Conservation (phyloP, 2,888 invertebrate genomes). For the Ashinkailepas kermadecensis region DNA sequence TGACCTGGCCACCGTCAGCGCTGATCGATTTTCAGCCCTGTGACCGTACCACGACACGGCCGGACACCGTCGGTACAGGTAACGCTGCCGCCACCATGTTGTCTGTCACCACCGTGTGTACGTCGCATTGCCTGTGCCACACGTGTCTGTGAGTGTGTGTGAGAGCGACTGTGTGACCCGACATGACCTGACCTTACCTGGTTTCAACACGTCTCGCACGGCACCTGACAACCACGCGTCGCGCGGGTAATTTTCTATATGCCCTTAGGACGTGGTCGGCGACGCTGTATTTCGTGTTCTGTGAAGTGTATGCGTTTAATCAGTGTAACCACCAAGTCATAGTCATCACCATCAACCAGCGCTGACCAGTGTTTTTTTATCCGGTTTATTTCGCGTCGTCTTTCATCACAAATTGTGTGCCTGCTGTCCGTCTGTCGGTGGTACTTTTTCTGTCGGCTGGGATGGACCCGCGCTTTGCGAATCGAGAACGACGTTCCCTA, state of each 20-base stretch:
- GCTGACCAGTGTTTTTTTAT: neutral
- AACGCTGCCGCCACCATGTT: neutral
- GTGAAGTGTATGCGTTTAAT: neutral
- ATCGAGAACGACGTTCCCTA: neutral
- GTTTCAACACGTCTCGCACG: neutral
- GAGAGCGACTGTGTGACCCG: neutral
- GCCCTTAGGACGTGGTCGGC: neutral
- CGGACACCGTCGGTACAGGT: neutral
- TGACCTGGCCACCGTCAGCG: too few species aligned
- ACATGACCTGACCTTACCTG: neutral
- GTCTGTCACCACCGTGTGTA: neutral
- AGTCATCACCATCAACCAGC: neutral
- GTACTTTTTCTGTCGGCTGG: neutral
- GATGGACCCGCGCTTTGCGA: neutral
- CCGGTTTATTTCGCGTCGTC: neutral
- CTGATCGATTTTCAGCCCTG: neutral
- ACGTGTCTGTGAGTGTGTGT: neutral
- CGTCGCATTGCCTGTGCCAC: neutral
- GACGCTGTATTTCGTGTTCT: neutral
- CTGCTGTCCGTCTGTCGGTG: neutral
- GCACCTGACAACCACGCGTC: slow-evolving; percentile 11
- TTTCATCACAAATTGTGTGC: neutral
- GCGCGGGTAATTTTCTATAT: neutral
- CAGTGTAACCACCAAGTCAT: slow-evolving; percentile 13
- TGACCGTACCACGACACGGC: neutral